Conservation (phyloP, 2,797 vertebrate species). For the Scolopax bukidnonensis region DNA sequence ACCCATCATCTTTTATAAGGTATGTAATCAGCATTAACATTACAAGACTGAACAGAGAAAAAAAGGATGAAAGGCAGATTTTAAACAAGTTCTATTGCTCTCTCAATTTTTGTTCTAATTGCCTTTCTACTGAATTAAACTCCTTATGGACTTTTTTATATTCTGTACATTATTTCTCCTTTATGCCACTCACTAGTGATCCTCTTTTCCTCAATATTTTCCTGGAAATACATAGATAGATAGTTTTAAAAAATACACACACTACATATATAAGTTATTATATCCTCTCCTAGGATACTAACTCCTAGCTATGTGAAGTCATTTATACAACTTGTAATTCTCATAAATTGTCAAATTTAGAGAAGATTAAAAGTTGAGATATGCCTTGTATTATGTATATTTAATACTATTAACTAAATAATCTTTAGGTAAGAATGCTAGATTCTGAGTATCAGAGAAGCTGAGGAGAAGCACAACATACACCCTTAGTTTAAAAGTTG, state of each 20-base stretch:
- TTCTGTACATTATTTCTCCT: neutral
- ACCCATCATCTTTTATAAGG: neutral
- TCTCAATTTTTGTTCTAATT: neutral
- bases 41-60: neutral
- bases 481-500: neutral
- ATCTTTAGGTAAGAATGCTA: neutral
- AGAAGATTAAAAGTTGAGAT: neutral
- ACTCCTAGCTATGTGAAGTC: neutral
- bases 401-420: neutral
- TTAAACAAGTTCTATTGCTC: neutral
- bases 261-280: neutral
- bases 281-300: neutral
- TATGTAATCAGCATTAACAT: neutral
- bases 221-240: neutral
- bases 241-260: too few species aligned
- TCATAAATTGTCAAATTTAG: neutral
- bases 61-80: neutral
- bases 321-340: neutral
- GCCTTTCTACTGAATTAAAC: neutral
- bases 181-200: neutral
- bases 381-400: neutral
- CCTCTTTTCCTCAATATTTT: neutral
- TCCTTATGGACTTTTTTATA: neutral
- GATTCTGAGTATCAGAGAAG: neutral
- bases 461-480: neutral